These are phyloP conservation scores for Dicycla oo DNA, from an alignment of 2,888 invertebrate species.

Conservation along the genomic window DNA sequence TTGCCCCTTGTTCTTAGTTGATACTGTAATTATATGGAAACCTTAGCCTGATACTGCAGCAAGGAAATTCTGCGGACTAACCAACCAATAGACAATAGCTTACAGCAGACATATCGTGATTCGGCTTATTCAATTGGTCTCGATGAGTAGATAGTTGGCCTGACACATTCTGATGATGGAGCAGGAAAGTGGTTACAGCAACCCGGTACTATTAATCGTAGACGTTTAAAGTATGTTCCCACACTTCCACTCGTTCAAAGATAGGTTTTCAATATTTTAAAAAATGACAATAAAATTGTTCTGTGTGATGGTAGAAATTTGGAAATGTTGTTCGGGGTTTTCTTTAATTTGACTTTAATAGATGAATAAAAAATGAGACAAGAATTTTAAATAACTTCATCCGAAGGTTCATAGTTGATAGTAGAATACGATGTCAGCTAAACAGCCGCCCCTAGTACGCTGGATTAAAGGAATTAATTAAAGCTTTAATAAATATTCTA, in stretches of 20 bases:
- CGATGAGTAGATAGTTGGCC: background rate
- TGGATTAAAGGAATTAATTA: too few relatives aligned
- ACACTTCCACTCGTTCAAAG: background rate
- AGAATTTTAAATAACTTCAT: too few relatives aligned
- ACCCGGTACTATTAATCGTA: background rate
- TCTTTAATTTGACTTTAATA: background rate
- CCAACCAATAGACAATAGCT: background rate
- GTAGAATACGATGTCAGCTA: too few relatives aligned
- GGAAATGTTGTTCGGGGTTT: background rate
- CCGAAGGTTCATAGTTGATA: too few relatives aligned
- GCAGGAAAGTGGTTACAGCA: background rate
- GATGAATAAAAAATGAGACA: too few relatives aligned
- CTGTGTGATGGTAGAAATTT: background rate
- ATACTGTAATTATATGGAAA: background rate
- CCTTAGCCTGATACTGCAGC: too few relatives aligned
- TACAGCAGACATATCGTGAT: background rate
- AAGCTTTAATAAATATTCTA: too few relatives aligned
- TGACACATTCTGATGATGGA: too few relatives aligned
- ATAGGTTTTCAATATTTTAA: background rate
- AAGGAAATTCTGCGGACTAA: background rate
- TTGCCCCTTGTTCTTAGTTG: too few relatives aligned
- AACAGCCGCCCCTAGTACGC: too few relatives aligned
- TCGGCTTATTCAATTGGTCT: background rate
- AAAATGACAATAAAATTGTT: background rate
- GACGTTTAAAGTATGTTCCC: background rate